phyloP scores from a whole-genome alignment of 2,888 invertebrate genomes.

The Dysmachus trigonus region DNA sequence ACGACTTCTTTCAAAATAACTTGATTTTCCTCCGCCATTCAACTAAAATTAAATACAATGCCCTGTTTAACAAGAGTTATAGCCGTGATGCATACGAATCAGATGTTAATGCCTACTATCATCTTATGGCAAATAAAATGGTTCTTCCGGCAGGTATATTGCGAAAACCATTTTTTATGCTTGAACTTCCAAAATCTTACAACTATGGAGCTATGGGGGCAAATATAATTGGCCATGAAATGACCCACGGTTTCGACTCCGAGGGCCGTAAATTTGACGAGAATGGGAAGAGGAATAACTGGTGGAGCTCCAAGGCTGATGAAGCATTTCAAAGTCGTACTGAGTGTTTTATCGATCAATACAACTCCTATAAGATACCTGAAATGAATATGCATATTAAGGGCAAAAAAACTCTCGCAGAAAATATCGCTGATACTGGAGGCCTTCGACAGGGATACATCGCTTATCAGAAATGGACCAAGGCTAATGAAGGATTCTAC shows the following conservation, averaged over 20 bases:
- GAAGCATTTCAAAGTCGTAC: not conserved
- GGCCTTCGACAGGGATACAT: slow-evolving; percentile 32
- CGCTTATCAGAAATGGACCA: slow-evolving; percentile 29
- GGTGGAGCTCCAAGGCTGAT: not conserved
- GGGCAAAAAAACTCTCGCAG: slow-evolving; percentile 29
- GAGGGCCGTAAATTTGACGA: not conserved
- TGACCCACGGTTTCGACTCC: slow-evolving; percentile 50
- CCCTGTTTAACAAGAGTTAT: not conserved
- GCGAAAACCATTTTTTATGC: not conserved
- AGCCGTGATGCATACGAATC: not conserved
- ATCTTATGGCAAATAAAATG: not conserved
- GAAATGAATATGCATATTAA: not conserved
- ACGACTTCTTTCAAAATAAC: not conserved
- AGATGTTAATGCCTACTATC: not conserved
- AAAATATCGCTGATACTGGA: slow-evolving; percentile 48
- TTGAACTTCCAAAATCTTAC: slow-evolving; percentile 18
- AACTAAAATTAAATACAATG: not conserved
- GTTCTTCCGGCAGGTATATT: not conserved
- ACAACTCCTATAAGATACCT: not conserved
- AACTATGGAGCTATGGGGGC: not conserved
- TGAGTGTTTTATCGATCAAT: slow-evolving; percentile 17
- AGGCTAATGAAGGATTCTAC: not conserved
- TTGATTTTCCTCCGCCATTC: not conserved
- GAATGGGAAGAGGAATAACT: not conserved
- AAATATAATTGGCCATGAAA: not conserved